These are phyloP conservation scores for Merluccius polli DNA, from an alignment of 2,797 vertebrate species.

Conservation along the genomic window DNA sequence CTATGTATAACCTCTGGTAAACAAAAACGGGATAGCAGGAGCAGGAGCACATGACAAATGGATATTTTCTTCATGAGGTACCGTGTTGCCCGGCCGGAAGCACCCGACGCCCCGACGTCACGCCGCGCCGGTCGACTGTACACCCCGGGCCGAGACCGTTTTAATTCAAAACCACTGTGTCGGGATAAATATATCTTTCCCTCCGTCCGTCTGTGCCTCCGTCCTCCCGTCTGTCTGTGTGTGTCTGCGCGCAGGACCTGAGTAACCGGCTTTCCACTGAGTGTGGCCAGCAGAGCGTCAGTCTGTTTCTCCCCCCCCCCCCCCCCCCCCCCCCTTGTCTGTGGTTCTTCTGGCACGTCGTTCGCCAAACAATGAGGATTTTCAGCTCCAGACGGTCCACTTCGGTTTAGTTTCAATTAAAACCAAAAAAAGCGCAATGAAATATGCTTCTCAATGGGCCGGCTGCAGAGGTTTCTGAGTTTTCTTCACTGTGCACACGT, in stretches of 20 bases:
- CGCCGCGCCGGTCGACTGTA: neutral
- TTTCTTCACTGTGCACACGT: constrained; percentile 21
- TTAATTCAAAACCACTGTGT: constrained; percentile 48
- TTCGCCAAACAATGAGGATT: constrained; percentile 6
- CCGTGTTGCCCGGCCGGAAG: neutral
- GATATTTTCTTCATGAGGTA: neutral
- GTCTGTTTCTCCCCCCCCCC: constrained; percentile 21
- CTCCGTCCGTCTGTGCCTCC: constrained; percentile 38
- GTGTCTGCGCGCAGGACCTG: neutral
- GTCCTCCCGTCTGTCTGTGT: constrained; percentile 35
- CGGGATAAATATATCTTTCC: constrained; percentile 54
- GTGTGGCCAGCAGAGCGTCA: constrained; percentile 36
- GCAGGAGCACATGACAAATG: constrained; percentile 14
- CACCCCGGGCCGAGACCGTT: constrained; percentile 39
- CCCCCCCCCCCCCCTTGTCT: neutral
- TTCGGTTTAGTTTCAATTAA: constrained; percentile 2
- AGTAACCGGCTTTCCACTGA: constrained; percentile 38
- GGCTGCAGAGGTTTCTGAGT: constrained; percentile 19
- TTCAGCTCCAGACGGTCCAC: constrained; percentile 12
- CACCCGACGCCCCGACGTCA: neutral
- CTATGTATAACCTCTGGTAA: constrained; percentile 61
- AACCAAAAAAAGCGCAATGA: constrained; percentile 20
- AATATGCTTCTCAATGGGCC: constrained; percentile 33
- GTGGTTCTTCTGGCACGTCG: constrained; percentile 24
- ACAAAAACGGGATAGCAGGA: constrained; percentile 52